These are phyloP conservation scores for Latrodectus elegans DNA, from an alignment of 2,888 invertebrate genomes.

Conservation along the genomic window DNA sequence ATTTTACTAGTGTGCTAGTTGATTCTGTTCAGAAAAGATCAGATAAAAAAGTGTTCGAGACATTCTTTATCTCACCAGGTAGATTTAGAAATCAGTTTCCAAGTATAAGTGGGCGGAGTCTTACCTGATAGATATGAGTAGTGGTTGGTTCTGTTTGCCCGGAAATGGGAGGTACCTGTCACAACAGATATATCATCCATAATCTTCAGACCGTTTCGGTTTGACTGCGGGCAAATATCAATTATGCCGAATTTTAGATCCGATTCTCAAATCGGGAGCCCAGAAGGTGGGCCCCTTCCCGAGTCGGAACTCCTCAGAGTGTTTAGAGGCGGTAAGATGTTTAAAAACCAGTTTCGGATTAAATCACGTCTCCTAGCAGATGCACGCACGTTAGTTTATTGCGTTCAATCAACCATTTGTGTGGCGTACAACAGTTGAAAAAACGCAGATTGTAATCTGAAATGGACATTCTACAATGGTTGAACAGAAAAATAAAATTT, in stretches of 20 bases:
- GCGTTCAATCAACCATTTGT: constrained; percentile 23
- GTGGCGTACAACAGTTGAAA: constrained; percentile 24
- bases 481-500: constrained; percentile 17
- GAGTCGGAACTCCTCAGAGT: constrained; percentile 11
- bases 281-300: constrained; percentile 5
- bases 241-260: constrained; percentile 36
- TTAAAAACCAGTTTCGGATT: constrained; percentile 47
- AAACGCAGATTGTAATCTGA: constrained; percentile 39
- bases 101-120: constrained; percentile 53
- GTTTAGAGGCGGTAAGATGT: constrained; percentile 22
- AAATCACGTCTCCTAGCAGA: neutral
- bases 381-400: constrained; percentile 26
- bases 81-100: constrained; percentile 35
- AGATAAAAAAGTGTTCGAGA: neutral
- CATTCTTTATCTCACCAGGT: constrained; percentile 6
- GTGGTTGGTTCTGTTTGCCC: constrained; percentile 51
- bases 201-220: constrained; percentile 36
- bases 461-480: constrained; percentile 33
- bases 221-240: constrained; percentile 36
- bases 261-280: constrained; percentile 6
- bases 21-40: neutral
- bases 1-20: too few species aligned
- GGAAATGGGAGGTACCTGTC: constrained; percentile 52
- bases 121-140: constrained; percentile 30
- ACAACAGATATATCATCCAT: constrained; percentile 57